phyloP scores from a whole-genome alignment of 53 echinoderm and acorn worm species.

The Hippasteria phrygiana region DNA sequence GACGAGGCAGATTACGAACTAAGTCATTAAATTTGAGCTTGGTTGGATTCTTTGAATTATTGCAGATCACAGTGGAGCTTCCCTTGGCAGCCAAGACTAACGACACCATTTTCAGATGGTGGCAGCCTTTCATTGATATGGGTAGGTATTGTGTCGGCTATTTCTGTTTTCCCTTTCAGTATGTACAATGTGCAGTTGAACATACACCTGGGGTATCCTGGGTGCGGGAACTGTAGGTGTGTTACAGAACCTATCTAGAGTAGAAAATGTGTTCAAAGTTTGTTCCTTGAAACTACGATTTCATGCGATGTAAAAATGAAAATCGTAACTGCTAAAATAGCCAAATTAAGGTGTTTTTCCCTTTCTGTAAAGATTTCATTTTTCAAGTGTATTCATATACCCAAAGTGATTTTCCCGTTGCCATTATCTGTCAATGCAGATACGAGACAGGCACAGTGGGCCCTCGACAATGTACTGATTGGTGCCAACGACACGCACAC shows the following conservation, averaged over 20 bases:
- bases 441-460: constrained; percentile 85
- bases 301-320: too few species aligned
- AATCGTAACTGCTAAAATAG: too few species aligned
- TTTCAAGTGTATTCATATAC: too few species aligned
- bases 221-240: too few species aligned
- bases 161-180: neutral
- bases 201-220: too few species aligned
- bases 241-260: too few species aligned
- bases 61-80: constrained; percentile 78
- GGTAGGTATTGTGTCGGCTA: constrained; percentile 41
- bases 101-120: constrained; percentile 90
- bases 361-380: too few species aligned
- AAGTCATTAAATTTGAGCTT: neutral
- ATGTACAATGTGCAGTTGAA: too few species aligned
- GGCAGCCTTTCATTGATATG: constrained; percentile 82
- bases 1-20: too few species aligned
- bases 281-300: too few species aligned
- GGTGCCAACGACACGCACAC: constrained; percentile 94
- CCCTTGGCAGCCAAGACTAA: constrained; percentile 82
- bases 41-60: neutral
- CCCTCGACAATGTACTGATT: constrained; percentile 90
- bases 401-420: neutral
- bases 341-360: too few species aligned
- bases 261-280: too few species aligned
- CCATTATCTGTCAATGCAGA: constrained; percentile 39